A percentile compares a stretch with the other conserved stretches of the same genome.
These are phyloP conservation scores for Ochlodes sylvanus DNA, from an alignment of 2,888 invertebrate species.

Conservation along the genomic window DNA sequence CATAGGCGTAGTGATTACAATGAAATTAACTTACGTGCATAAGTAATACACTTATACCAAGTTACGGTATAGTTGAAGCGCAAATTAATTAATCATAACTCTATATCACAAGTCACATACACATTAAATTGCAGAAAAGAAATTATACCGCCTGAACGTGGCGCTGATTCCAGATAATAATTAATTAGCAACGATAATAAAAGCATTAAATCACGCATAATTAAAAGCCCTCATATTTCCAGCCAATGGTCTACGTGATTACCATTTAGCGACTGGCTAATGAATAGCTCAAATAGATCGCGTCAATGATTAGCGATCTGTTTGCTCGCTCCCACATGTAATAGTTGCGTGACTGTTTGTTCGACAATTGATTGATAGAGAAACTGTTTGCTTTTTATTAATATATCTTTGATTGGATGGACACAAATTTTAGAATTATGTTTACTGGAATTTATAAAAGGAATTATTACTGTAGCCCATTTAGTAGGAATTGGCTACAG, in stretches of 20 bases:
- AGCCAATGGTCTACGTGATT: constrained; percentile 45
- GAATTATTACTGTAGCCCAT: too few species aligned
- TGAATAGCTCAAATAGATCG: constrained; percentile 47
- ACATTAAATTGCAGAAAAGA: not conserved
- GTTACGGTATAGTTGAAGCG: too few species aligned
- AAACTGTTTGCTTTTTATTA: not conserved
- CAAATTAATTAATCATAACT: too few species aligned
- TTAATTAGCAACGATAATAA: constrained; percentile 25
- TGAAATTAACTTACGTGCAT: too few species aligned
- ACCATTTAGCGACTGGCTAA: constrained; percentile 47
- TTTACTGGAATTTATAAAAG: too few species aligned
- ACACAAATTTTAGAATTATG: too few species aligned
- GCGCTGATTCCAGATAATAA: constrained; percentile 15
- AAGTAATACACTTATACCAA: too few species aligned
- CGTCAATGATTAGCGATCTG: constrained; percentile 39
- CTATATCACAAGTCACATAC: too few species aligned
- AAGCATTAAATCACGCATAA: constrained; percentile 47
- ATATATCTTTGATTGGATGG: not conserved
- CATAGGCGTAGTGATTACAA: not conserved
- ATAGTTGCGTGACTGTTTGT: constrained; percentile 14
- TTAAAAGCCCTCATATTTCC: constrained; percentile 51
- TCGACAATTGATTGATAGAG: constrained; percentile 9
- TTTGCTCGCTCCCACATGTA: constrained; percentile 21
- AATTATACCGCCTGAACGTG: too few species aligned
- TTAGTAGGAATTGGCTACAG: too few species aligned